phyloP scores from a whole-genome alignment of 1,140 invertebrate genomes.

The Habropoda laboriosa region DNA sequence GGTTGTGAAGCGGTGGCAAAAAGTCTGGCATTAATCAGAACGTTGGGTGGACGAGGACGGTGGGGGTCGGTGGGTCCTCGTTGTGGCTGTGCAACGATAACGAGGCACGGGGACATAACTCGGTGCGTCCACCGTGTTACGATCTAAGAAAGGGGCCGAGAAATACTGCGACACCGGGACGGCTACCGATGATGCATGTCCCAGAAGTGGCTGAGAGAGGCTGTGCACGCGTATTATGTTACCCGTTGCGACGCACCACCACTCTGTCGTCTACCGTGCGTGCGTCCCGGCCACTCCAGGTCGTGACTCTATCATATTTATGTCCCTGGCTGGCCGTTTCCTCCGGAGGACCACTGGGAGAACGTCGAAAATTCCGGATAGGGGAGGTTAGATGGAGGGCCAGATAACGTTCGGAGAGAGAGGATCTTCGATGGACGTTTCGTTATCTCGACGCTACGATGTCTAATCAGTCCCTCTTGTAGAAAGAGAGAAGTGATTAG shows the following conservation, averaged over 20 bases:
- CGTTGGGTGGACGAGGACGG: neutral
- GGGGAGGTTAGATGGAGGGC: slow-evolving; percentile 22
- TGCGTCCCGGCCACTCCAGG: slow-evolving; percentile 34
- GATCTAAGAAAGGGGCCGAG: slow-evolving; percentile 57
- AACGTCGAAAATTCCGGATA: slow-evolving; percentile 49
- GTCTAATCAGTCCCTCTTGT: slow-evolving; percentile 31
- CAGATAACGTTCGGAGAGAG: slow-evolving; percentile 18
- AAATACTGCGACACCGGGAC: slow-evolving; percentile 61
- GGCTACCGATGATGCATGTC: slow-evolving; percentile 67
- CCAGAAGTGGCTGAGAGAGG: slow-evolving; percentile 45
- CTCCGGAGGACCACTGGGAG: neutral
- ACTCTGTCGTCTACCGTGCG: slow-evolving; percentile 41
- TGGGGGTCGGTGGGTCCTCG: neutral
- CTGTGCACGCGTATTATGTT: slow-evolving; percentile 63
- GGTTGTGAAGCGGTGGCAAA: neutral
- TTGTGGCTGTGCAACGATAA: slow-evolving; percentile 28
- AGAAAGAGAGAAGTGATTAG: neutral
- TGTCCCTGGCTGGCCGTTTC: slow-evolving; percentile 42
- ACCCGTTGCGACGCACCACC: slow-evolving; percentile 46
- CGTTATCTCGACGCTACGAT: slow-evolving; percentile 24
- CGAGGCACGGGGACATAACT: slow-evolving; percentile 42
- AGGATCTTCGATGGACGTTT: slow-evolving; percentile 34
- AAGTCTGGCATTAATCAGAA: slow-evolving; percentile 14
- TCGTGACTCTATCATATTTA: slow-evolving; percentile 67
- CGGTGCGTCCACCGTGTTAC: slow-evolving; percentile 57